Evolutionary conservation across 2,113 vertebrate species (phyloP), one percentile per base, ranked within the genome.

Genomic region (Odontesthes bonariensis): DNA sequence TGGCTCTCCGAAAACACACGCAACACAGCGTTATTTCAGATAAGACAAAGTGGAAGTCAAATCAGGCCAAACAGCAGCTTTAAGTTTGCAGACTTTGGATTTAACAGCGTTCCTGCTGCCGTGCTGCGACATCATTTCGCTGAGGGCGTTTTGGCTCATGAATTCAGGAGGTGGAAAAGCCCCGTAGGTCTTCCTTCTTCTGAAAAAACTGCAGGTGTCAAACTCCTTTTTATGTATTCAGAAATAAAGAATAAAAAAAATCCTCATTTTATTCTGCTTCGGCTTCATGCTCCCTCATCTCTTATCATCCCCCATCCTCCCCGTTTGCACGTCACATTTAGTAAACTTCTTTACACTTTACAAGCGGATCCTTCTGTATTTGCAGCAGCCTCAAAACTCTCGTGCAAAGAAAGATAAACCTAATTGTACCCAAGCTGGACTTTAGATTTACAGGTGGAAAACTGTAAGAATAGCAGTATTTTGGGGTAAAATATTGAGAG

Each of bases 101-200:
- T 67, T 73, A 31, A 61, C 64, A 54, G n/a, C 55, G 38, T 79
- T 27, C 9, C 69, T 75, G 67, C 73, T 82, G 75, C 16, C 64
- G 70, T 76, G 76, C 81, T 56, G 81, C 79, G 79, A 88, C 90
- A 75, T 80, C 69, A 81, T 86, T 82, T 86, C 76, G 89, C 91
- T 84, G 68, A 77, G 79, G 90, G 86, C 81, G 3, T 72, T 92
- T 82, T 88, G 51, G 23, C 77, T 90, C 83, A 91, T 89, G 14
- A 86, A 92, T 92, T 90, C 71, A 69, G 82, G 76, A 90, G 84
- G 77, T 86, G 84, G 83, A 85, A 38, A 89, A 82, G 38, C 69
- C 90, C 91, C 60, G 52, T 38, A 86, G 90, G 90, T 83, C 61
- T 86, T 89, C 35, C 61, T 68, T 82, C 66, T 86, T 66, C 60